A percentile compares a stretch with the other conserved stretches of the same genome.
Evolutionary conservation across 2,888 invertebrate species (phyloP).

Genomic region (Pelosia muscerda): DNA sequence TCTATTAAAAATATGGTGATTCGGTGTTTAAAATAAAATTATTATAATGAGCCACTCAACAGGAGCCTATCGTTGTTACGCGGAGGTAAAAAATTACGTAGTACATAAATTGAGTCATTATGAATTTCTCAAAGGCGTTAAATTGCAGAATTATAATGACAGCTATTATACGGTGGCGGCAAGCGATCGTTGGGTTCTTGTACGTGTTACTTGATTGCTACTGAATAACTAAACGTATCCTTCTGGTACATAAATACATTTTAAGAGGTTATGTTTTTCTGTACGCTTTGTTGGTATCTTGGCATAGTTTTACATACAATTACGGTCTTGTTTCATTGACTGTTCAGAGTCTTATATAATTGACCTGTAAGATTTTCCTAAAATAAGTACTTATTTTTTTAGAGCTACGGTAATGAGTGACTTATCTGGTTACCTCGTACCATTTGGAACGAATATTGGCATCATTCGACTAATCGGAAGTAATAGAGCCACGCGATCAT

Average conservation of each 20-base stretch:
- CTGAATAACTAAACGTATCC: conserved; percentile 43
- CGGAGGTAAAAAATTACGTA: conserved; percentile 57
- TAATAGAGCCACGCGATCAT: no score
- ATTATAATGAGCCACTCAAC: conserved; percentile 67
- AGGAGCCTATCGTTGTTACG: conserved; percentile 60
- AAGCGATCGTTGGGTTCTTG: conserved; percentile 50
- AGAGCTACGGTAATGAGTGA: neutral
- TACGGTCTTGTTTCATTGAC: neutral
- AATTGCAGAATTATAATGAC: conserved; percentile 75
- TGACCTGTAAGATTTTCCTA: neutral
- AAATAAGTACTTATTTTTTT: neutral
- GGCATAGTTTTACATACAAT: neutral
- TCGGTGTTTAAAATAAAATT: conserved; percentile 61
- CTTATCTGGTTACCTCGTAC: no score
- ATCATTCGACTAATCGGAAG: no score
- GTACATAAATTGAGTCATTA: conserved; percentile 80
- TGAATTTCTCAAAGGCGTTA: conserved; percentile 76
- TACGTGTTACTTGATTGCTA: conserved; percentile 52
- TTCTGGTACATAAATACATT: conserved; percentile 11
- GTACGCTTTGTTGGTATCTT: neutral
- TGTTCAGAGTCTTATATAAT: neutral
- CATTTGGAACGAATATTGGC: no score
- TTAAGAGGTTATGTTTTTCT: conserved; percentile 3
- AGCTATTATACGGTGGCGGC: conserved; percentile 70
- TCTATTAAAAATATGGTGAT: conserved; percentile 34